phyloP scores from a whole-genome alignment of 2,113 vertebrate genomes.

The Aegypius monachus region DNA sequence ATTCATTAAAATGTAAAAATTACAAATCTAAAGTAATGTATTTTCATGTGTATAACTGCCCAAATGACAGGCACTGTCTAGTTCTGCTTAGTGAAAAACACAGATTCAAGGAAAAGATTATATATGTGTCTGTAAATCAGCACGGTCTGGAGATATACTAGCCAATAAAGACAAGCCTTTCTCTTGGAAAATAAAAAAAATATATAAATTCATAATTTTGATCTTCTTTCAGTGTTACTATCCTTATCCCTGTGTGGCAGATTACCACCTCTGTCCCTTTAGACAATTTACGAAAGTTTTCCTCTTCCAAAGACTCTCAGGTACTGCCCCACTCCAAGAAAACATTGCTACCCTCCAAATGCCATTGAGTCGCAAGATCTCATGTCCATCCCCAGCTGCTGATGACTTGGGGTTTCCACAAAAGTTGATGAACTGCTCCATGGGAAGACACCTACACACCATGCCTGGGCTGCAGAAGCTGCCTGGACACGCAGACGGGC shows the following conservation, averaged over 20 bases:
- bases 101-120: background rate
- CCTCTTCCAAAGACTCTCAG: background rate
- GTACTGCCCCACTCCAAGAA: background rate
- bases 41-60: background rate
- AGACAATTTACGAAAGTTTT: background rate
- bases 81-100: background rate
- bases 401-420: background rate
- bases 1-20: background rate
- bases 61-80: background rate
- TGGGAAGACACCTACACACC: accelerated
- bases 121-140: background rate
- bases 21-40: background rate
- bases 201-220: background rate
- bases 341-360: background rate
- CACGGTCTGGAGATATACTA: background rate
- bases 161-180: background rate
- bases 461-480: background rate
- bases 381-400: background rate
- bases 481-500: accelerated
- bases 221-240: background rate
- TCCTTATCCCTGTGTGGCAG: background rate
- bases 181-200: background rate
- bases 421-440: background rate
- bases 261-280: background rate
- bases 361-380: background rate